A percentile compares a stretch with the other conserved stretches of the same genome.
These are phyloP conservation scores for Somateria mollissima DNA, from an alignment of 2,797 vertebrate genomes.

Conservation along the genomic window DNA sequence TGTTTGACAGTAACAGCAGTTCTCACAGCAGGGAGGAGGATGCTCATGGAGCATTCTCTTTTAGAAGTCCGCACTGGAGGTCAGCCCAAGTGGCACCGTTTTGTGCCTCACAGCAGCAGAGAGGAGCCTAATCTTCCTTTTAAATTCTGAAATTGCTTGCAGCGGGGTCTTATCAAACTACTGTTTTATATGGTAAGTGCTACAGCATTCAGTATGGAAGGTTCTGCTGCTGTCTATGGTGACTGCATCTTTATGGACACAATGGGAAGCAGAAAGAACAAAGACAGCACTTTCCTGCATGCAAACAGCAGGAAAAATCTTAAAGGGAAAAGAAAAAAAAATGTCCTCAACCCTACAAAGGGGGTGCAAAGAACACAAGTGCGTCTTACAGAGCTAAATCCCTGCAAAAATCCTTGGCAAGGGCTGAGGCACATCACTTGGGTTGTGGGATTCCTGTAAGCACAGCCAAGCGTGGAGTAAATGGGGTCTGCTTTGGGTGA, in stretches of 20 bases:
- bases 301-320: background rate
- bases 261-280: background rate
- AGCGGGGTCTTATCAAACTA: background rate
- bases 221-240: background rate
- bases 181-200: background rate
- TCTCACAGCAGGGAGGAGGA: background rate
- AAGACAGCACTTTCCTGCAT: background rate
- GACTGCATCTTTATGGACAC: background rate
- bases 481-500: background rate
- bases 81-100: background rate
- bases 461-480: background rate
- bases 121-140: background rate
- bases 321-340: background rate
- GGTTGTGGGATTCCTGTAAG: background rate
- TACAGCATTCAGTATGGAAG: background rate
- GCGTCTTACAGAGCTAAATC: background rate
- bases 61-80: background rate
- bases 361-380: background rate
- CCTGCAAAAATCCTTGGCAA: background rate
- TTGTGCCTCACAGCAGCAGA: background rate
- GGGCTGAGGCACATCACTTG: background rate
- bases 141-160: background rate
- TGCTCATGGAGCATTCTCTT: background rate
- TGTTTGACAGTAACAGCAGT: background rate
- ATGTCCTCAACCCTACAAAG: background rate